A percentile compares a stretch with the other conserved stretches of the same genome.
These are phyloP conservation scores for Chirona hameri DNA, from an alignment of 2,888 invertebrate species.

Conservation along the genomic window DNA sequence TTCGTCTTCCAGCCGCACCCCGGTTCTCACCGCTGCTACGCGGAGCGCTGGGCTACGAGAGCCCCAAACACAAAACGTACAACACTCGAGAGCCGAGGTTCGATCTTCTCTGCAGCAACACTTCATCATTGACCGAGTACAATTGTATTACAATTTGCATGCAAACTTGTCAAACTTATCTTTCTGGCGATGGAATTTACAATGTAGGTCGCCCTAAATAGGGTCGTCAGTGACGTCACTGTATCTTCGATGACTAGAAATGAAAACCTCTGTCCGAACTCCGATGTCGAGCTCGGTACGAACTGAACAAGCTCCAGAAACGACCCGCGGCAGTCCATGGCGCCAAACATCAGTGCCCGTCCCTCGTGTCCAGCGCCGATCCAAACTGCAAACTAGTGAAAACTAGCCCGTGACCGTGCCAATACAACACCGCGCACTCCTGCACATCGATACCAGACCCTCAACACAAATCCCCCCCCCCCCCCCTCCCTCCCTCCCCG, in stretches of 20 bases:
- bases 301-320: neutral
- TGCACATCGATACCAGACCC: too few relatives aligned
- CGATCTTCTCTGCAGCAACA: too few relatives aligned
- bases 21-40: too few relatives aligned
- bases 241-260: neutral
- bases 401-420: too few relatives aligned
- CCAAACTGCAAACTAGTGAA: too few relatives aligned
- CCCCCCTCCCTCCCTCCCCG: too few relatives aligned
- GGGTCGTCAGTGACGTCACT: neutral
- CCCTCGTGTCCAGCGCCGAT: neutral
- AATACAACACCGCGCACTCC: too few relatives aligned
- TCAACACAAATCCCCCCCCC: too few relatives aligned
- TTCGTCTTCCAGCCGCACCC: too few relatives aligned
- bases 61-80: too few relatives aligned
- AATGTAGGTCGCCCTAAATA: neutral
- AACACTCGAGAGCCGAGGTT: too few relatives aligned
- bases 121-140: neutral
- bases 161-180: neutral
- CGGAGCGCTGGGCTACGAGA: too few relatives aligned
- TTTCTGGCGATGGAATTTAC: neutral
- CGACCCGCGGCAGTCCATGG: neutral
- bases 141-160: slow-evolving; percentile 6
- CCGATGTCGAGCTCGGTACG: neutral
- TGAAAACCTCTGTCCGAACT: neutral
- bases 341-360: neutral